Conservation (phyloP, 2,113 vertebrate genomes). For the Numida meleagris region DNA sequence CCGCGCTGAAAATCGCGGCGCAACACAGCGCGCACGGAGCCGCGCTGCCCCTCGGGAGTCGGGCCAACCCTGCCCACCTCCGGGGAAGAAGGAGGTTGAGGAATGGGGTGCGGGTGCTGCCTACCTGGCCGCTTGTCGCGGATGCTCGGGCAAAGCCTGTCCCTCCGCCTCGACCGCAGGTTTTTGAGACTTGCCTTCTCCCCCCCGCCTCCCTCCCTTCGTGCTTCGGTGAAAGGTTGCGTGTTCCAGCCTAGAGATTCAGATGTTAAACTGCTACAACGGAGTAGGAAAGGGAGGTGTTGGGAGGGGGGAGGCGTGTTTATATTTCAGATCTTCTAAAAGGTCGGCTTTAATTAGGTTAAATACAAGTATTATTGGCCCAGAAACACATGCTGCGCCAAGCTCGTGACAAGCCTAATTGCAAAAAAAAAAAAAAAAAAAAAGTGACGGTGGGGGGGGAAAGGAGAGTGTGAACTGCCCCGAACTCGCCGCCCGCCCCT, state of each 20-base stretch:
- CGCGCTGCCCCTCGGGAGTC: neutral
- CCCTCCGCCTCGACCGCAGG: neutral
- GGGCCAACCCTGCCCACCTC: neutral
- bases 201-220: neutral
- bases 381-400: slow-evolving; percentile 44
- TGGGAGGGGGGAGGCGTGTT: neutral
- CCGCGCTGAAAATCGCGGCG: neutral
- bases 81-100: neutral
- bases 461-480: neutral
- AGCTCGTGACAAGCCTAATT: slow-evolving; percentile 49
- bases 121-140: slow-evolving; percentile 34
- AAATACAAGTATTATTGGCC: slow-evolving; percentile 52
- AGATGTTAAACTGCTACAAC: slow-evolving; percentile 35
- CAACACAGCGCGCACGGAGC: neutral
- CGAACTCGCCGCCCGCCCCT: neutral
- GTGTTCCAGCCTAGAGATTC: slow-evolving; percentile 29
- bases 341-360: slow-evolving; percentile 64
- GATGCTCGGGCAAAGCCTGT: slow-evolving; percentile 10
- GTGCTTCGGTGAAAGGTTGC: slow-evolving; percentile 11
- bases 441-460: neutral
- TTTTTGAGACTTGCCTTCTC: neutral
- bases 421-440: neutral
- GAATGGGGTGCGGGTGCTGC: neutral
- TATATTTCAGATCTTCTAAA: slow-evolving; percentile 54
- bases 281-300: neutral